phyloP scores from a whole-genome alignment of 2,888 invertebrate species.

The Lepidochrysops patricia region DNA sequence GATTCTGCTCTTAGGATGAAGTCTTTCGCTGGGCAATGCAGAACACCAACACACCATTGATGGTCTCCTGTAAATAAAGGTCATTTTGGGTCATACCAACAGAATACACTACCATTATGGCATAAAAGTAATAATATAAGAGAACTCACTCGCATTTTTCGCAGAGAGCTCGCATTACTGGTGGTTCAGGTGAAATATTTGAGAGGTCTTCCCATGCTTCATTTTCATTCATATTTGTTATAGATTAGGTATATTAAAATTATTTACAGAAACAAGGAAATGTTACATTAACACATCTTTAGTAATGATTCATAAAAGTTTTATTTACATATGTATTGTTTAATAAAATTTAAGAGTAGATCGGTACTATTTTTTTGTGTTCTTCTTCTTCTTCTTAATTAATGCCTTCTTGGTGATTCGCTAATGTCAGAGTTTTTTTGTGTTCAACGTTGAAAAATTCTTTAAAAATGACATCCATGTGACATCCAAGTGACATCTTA shows the following conservation, averaged over 20 bases:
- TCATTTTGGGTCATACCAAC: neutral
- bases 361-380: too few relatives aligned
- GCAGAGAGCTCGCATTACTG: constrained; percentile 81
- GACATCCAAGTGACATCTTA: too few relatives aligned
- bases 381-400: too few relatives aligned
- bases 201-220: constrained; percentile 82
- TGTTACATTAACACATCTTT: neutral
- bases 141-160: constrained; percentile 80
- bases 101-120: too few relatives aligned
- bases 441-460: too few relatives aligned
- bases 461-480: too few relatives aligned
- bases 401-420: too few relatives aligned
- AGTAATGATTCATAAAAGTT: neutral
- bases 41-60: constrained; percentile 92
- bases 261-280: neutral
- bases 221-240: constrained; percentile 45
- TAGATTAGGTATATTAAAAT: neutral
- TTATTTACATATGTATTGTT: too few relatives aligned
- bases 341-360: too few relatives aligned
- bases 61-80: constrained; percentile 79
- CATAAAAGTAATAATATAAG: neutral
- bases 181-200: constrained; percentile 84
- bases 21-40: constrained; percentile 81
- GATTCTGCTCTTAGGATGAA: constrained; percentile 81
- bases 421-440: too few relatives aligned